Evolutionary conservation across 2,888 invertebrate species (phyloP), one percentile per base, ranked within the genome.

Genomic region (Drosophila monieri): DNA sequence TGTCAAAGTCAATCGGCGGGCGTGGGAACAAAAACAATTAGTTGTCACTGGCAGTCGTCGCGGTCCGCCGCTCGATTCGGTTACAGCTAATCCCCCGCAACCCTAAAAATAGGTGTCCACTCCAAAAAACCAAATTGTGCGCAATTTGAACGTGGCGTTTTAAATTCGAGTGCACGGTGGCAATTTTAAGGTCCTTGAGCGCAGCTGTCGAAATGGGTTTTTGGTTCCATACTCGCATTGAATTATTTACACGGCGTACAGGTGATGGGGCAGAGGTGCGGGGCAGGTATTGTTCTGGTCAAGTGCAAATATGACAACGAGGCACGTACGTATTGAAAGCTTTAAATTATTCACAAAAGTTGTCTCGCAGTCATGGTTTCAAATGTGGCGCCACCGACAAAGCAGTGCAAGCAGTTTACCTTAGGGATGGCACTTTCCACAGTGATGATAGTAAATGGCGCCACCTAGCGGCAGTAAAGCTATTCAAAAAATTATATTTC

Each of bases 101-200:
- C 6, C 21, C 23, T 3, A 48, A 46, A n/a, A 46, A n/a, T 35
- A 46, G 18, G 47, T 43, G 47, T 10, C 53, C 30, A 41, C 37
- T 14, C 37, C 15, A 15, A 49, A 69, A 64, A 41, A 18, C 43
- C 43, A 37, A 48, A 39, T 48, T 73, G 27, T 47, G 48, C 43
- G 56, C 44, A 35, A 57, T 57, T 73, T 23, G 35, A 60, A 66
- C 48, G 67, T 51, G 62, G 53, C 48, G 54, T 55, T 47, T 55
- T 55, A 23, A 55, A 55, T 47, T 55, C 48, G 30, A 47, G 14
- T 46, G 47, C 14, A 43, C 59, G 12, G 53, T 39, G 35, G 47
- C 30, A 52, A 54, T 74, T 64, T 49, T 57, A 51, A 58, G 72
- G 80, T 56, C 88, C 84, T 77, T 85, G 58, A 49, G 1, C 39